These are phyloP conservation scores for Oscheius sp. DNA, from an alignment of 1,140 invertebrate genomes.

Conservation along the genomic window DNA sequence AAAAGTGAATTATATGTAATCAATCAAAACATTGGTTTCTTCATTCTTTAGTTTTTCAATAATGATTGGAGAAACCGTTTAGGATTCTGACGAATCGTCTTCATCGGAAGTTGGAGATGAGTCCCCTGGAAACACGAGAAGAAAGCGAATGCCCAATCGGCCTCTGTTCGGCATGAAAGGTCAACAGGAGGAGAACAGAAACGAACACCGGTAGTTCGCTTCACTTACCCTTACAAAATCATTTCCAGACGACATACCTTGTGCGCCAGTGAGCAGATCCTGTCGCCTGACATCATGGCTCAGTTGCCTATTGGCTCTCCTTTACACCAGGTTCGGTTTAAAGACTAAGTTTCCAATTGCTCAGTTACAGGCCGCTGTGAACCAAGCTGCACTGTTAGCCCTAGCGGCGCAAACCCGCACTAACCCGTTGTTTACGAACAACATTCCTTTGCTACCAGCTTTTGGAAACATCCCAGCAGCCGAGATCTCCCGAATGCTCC, in stretches of 20 bases:
- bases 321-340: not conserved
- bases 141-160: not conserved
- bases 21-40: too few relatives aligned
- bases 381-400: not conserved
- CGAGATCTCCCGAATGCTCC: constrained; percentile 22
- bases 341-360: not conserved
- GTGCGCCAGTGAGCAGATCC: constrained; percentile 27
- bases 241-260: constrained; percentile 26
- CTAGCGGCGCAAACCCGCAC: not conserved
- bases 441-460: not conserved
- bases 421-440: constrained; percentile 8
- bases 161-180: not conserved
- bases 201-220: constrained; percentile 16
- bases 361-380: not conserved
- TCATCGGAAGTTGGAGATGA: constrained; percentile 41
- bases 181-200: constrained; percentile 2
- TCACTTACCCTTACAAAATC: not conserved
- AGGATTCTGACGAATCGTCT: constrained; percentile 59
- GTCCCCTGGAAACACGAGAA: constrained; percentile 21
- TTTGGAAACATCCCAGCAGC: not conserved
- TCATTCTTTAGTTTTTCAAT: not conserved
- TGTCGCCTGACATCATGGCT: constrained; percentile 23
- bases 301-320: constrained; percentile 16
- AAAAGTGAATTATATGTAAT: too few relatives aligned
- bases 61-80: not conserved